phyloP scores from a whole-genome alignment of 2,797 vertebrate genomes.

The Sebastes aleutianus region DNA sequence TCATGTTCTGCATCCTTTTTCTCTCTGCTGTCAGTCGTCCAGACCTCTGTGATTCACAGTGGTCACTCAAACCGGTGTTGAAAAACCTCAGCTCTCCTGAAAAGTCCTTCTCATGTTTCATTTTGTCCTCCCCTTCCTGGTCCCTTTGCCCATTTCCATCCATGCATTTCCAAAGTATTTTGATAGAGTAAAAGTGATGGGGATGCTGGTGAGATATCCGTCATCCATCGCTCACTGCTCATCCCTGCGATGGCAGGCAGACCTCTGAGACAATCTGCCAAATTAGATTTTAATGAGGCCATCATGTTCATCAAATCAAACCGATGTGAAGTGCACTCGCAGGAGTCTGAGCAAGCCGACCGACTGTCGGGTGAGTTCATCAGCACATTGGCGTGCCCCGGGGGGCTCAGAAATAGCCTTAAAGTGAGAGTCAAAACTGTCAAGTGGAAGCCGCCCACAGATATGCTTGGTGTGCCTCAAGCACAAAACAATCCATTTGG shows the following conservation, averaged over 20 bases:
- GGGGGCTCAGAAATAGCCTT: constrained; percentile 41
- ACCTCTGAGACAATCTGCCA: constrained; percentile 23
- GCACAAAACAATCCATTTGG: constrained; percentile 48
- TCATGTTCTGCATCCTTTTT: neutral
- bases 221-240: neutral
- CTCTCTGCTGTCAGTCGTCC: neutral
- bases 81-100: constrained; percentile 1
- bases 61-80: constrained; percentile 18
- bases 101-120: neutral
- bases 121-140: neutral
- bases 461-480: constrained; percentile 59
- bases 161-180: neutral
- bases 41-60: constrained; percentile 42
- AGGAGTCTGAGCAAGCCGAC: constrained; percentile 27
- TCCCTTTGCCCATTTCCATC: neutral
- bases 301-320: constrained; percentile 48
- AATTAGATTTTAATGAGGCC: constrained; percentile 63
- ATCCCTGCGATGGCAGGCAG: neutral
- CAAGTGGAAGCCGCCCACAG: constrained; percentile 65
- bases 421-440: constrained; percentile 61
- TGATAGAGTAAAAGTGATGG: neutral
- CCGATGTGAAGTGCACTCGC: constrained; percentile 35
- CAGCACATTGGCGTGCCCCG: constrained; percentile 28
- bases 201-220: neutral
- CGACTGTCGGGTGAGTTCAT: constrained; percentile 52